These are phyloP conservation scores for Anableps anableps DNA, from an alignment of 2,797 vertebrate species.

Conservation along the genomic window DNA sequence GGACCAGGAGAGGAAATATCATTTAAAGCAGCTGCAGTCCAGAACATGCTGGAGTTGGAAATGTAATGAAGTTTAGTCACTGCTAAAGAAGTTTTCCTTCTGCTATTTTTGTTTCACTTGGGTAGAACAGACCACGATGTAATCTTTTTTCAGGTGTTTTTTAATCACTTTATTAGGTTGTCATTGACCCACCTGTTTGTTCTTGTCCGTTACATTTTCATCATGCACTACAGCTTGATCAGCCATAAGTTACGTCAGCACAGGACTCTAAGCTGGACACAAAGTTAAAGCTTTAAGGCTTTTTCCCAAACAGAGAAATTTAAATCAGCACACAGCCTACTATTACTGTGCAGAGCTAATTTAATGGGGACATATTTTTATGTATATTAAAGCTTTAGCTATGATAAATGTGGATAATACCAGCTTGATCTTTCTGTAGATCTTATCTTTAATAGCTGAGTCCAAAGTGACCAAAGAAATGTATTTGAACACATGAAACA, in stretches of 20 bases:
- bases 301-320: constrained; percentile 21
- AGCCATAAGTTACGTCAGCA: neutral
- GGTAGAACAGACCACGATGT: neutral
- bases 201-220: constrained; percentile 1
- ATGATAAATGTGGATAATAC: neutral
- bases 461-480: neutral
- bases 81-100: constrained; percentile 7
- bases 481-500: neutral
- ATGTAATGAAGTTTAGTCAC: neutral
- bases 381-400: neutral
- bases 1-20: neutral
- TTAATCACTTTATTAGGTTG: neutral
- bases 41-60: neutral
- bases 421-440: neutral
- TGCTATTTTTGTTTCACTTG: neutral
- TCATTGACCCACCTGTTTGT: neutral
- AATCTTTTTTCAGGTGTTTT: neutral
- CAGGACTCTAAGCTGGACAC: no score
- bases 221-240: constrained; percentile 1
- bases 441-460: neutral
- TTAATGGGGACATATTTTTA: neutral
- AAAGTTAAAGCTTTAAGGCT: constrained; percentile 10
- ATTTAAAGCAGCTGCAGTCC: constrained; percentile 7
- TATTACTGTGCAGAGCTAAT: neutral
- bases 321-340: neutral